A percentile compares a stretch with the other conserved stretches of the same genome.
phyloP scores from a whole-genome alignment of 2,888 invertebrate genomes.

The Harpalus rubripes region DNA sequence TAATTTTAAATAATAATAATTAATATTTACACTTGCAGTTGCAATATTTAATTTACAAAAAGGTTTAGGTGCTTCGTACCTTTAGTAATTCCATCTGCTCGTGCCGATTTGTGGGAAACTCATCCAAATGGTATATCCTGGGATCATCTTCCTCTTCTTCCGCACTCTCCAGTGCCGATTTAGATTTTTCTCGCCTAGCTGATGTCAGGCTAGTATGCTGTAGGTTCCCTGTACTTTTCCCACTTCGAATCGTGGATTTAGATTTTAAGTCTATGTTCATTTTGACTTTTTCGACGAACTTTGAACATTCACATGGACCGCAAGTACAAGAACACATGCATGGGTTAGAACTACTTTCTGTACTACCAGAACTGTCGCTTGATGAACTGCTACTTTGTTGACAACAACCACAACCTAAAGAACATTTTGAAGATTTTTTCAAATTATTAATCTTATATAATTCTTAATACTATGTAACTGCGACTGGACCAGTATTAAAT shows the following conservation, averaged over 20 bases:
- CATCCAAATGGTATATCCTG: constrained; percentile 72
- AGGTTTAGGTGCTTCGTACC: no score
- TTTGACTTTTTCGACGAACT: constrained; percentile 40
- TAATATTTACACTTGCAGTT: no score
- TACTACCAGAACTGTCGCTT: background rate
- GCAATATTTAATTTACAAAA: no score
- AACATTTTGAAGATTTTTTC: no score
- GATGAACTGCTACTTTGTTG: background rate
- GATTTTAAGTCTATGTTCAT: background rate
- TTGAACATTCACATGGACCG: constrained; percentile 59
- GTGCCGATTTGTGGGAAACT: constrained; percentile 71
- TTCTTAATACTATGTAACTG: no score
- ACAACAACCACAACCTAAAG: background rate
- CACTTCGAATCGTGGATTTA: background rate
- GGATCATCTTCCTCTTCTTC: constrained; percentile 66
- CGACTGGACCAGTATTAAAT: no score
- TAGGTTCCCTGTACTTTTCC: background rate
- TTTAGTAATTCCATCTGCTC: constrained; percentile 72
- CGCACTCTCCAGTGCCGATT: background rate
- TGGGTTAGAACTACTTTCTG: background rate
- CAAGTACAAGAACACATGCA: constrained; percentile 16
- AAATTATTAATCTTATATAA: no score
- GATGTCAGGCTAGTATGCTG: background rate
- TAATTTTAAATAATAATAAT: no score
- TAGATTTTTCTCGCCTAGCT: background rate